Evolutionary conservation across 2,888 invertebrate genomes (phyloP).

Genomic region (Clitarchus hookeri): DNA sequence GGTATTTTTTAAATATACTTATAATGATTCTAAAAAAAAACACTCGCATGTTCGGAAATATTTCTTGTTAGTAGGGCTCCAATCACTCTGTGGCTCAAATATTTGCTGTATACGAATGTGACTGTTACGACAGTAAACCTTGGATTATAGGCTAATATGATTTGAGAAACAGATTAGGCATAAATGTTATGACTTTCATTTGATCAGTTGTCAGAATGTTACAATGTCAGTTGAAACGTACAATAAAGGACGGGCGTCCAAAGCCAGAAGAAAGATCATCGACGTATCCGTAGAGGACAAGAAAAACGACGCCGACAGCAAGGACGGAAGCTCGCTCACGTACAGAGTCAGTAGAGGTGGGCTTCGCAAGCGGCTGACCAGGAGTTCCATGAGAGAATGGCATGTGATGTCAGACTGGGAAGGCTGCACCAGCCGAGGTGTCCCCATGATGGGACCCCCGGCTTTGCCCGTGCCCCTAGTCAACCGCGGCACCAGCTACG

Average conservation of each 20-base stretch:
- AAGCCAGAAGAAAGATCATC: neutral
- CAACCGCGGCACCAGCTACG: neutral
- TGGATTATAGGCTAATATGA: too few species aligned
- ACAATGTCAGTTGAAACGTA: slow-evolving; percentile 17
- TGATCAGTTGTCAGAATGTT: neutral
- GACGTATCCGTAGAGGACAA: neutral
- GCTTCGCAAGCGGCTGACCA: slow-evolving; percentile 28
- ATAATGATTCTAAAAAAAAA: too few species aligned
- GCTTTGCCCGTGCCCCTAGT: neutral
- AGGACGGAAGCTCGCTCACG: neutral
- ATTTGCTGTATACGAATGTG: too few species aligned
- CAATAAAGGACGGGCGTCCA: neutral
- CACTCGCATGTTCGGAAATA: too few species aligned
- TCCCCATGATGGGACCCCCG: neutral
- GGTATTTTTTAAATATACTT: too few species aligned
- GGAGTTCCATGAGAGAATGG: slow-evolving; percentile 33
- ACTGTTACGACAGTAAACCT: too few species aligned
- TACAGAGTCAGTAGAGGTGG: neutral
- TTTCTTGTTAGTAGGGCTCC: too few species aligned
- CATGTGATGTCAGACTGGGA: slow-evolving; percentile 29
- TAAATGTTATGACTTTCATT: neutral
- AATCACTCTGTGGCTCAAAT: too few species aligned
- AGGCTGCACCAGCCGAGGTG: neutral
- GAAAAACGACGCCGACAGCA: neutral
- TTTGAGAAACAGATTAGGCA: too few species aligned